phyloP scores from a whole-genome alignment of 2,113 vertebrate species.

The Dromiciops gliroides region DNA sequence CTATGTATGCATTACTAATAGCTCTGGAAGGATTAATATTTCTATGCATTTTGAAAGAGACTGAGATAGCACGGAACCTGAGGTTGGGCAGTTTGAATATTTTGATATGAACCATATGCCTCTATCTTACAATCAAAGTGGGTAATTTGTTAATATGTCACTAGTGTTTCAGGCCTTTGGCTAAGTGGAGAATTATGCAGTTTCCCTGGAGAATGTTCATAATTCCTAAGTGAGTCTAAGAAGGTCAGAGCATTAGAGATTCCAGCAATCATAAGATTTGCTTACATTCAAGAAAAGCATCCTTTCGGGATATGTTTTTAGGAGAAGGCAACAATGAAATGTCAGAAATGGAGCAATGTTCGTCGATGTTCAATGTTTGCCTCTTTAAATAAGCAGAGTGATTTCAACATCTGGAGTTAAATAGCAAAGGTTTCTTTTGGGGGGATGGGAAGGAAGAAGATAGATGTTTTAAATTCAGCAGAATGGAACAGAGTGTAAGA shows the following conservation, averaged over 20 bases:
- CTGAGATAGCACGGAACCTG: background rate
- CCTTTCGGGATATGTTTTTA: slow-evolving; percentile 36
- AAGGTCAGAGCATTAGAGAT: background rate
- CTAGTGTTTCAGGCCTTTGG: background rate
- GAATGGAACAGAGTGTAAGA: background rate
- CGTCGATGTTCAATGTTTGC: slow-evolving; percentile 26
- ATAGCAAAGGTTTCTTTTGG: background rate
- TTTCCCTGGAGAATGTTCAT: background rate
- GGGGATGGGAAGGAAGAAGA: background rate
- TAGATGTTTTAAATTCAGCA: slow-evolving; percentile 44
- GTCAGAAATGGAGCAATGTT: slow-evolving; percentile 30
- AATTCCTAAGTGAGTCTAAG: slow-evolving; percentile 4
- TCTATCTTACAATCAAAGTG: slow-evolving; percentile 5
- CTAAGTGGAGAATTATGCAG: slow-evolving; percentile 24
- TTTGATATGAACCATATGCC: slow-evolving; percentile 41
- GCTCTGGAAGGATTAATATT: slow-evolving; percentile 59
- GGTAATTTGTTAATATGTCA: slow-evolving; percentile 47
- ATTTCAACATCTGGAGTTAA: slow-evolving; percentile 8
- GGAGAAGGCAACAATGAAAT: background rate
- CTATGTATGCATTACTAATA: slow-evolving; percentile 55
- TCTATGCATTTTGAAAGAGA: slow-evolving; percentile 52
- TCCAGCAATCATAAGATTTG: background rate
- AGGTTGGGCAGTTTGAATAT: slow-evolving; percentile 44
- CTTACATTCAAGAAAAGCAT: slow-evolving; percentile 18
- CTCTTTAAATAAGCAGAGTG: slow-evolving; percentile 26